Conservation (phyloP, 2,888 invertebrate species). For the Andricus quercusramuli region DNA sequence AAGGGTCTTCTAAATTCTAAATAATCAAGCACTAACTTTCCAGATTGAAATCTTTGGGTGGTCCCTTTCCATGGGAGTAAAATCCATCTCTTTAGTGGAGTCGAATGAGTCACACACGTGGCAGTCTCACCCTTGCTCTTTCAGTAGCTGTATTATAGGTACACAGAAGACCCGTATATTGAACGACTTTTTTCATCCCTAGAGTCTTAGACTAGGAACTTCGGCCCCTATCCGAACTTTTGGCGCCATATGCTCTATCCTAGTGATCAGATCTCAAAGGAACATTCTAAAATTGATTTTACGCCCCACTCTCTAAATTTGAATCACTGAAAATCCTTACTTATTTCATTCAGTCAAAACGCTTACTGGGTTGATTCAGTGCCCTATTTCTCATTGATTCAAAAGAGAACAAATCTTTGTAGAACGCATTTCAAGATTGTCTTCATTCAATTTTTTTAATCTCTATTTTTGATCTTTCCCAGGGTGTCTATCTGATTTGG, state of each 20-base stretch:
- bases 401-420: too few species aligned
- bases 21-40: not conserved
- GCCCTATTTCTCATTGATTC: too few species aligned
- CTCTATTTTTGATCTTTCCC: too few species aligned
- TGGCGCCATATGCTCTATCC: not conserved
- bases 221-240: conserved; percentile 22
- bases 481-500: too few species aligned
- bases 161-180: not conserved
- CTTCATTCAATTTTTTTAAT: too few species aligned
- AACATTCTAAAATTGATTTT: conserved; percentile 3
- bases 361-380: too few species aligned
- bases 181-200: not conserved
- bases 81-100: conserved; percentile 1
- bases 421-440: too few species aligned
- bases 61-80: not conserved
- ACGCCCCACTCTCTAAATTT: too few species aligned
- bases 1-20: too few species aligned
- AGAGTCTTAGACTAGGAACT: not conserved
- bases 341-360: too few species aligned
- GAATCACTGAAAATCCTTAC: too few species aligned
- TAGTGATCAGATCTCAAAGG: conserved; percentile 11
- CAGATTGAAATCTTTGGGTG: not conserved
- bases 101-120: conserved; percentile 2
- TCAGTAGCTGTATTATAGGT: not conserved
- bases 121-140: conserved; percentile 1